Percentiles rank a stretch among this genome's conserved stretches.
phyloP scores from a whole-genome alignment of 1,140 invertebrate genomes.

The Alviniconcha marisindica region DNA sequence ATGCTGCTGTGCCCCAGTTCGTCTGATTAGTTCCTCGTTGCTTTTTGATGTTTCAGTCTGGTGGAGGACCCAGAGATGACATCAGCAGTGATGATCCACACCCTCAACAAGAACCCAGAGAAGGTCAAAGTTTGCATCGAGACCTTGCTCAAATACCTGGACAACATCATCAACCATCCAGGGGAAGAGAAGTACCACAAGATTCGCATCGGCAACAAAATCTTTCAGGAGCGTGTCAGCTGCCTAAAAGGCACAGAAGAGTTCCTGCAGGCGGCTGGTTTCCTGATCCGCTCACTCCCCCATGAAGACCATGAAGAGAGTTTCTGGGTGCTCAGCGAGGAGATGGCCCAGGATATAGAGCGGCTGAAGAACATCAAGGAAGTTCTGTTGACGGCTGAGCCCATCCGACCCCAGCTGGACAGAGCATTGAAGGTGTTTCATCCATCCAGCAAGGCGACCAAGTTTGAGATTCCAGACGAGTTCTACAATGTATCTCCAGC shows the following conservation, averaged over 20 bases:
- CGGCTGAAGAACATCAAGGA: conserved; percentile 83
- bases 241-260: conserved; percentile 88
- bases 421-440: conserved; percentile 89
- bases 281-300: conserved; percentile 76
- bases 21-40: not conserved
- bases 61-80: conserved; percentile 78
- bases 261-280: conserved; percentile 90
- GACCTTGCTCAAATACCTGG: conserved; percentile 91
- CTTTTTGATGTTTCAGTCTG: conserved; percentile 79
- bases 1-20: no score
- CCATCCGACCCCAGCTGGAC: conserved; percentile 89
- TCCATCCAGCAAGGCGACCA: conserved; percentile 82
- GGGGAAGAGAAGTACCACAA: conserved; percentile 92
- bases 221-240: conserved; percentile 87
- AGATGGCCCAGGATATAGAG: conserved; percentile 65
- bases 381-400: conserved; percentile 86
- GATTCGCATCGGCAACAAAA: conserved; percentile 90
- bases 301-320: conserved; percentile 68
- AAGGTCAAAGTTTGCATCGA: conserved; percentile 90
- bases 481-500: conserved; percentile 88
- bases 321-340: conserved; percentile 70
- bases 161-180: conserved; percentile 92
- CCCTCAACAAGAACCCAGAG: conserved; percentile 88
- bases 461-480: conserved; percentile 84
- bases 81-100: conserved; percentile 83